These are phyloP conservation scores for Petroica traversi DNA, from an alignment of 2,113 vertebrate species.

Conservation along the genomic window DNA sequence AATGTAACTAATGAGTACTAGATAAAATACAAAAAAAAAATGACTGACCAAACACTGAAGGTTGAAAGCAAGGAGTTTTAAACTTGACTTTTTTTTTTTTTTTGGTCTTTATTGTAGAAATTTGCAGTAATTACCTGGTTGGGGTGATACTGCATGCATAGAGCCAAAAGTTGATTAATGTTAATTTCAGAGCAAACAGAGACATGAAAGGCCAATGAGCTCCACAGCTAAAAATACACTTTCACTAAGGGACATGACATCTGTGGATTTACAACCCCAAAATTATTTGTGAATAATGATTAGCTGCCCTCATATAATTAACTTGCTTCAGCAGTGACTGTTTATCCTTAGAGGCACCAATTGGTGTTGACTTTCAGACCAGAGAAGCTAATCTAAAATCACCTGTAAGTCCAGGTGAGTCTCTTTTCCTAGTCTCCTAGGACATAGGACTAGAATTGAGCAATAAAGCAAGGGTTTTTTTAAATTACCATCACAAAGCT, in stretches of 20 bases:
- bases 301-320: slow-evolving; percentile 61
- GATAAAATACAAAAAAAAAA: neutral
- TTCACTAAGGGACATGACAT: slow-evolving; percentile 30
- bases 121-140: slow-evolving; percentile 54
- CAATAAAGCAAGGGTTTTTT: neutral
- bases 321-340: neutral
- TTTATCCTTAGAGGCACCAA: neutral
- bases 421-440: neutral
- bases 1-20: neutral
- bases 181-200: slow-evolving; percentile 74
- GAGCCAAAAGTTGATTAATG: slow-evolving; percentile 69
- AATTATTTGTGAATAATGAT: slow-evolving; percentile 65
- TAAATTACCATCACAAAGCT: neutral
- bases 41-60: neutral
- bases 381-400: slow-evolving; percentile 7
- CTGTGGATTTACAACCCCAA: slow-evolving; percentile 35
- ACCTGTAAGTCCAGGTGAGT: neutral
- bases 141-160: slow-evolving; percentile 5
- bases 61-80: slow-evolving; percentile 28
- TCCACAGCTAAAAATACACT: slow-evolving; percentile 63
- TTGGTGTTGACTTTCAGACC: neutral
- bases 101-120: slow-evolving; percentile 1
- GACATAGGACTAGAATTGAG: neutral
- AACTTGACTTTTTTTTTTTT: neutral
- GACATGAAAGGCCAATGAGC: slow-evolving; percentile 48